Conservation (phyloP, 2,888 invertebrate genomes). For the Pollenia angustigena region DNA sequence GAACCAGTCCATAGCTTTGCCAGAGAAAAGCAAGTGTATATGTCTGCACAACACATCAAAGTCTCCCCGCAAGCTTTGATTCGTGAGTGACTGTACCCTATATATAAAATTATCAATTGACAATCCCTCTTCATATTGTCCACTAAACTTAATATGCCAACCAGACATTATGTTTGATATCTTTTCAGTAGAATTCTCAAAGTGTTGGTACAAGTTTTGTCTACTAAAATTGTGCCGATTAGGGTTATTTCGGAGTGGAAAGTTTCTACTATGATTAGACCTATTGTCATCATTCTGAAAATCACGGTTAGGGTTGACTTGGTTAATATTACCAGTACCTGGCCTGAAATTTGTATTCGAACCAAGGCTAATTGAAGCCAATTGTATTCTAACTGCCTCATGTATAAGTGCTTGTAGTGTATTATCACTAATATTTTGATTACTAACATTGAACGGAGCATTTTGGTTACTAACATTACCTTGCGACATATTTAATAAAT, state of each 20-base stretch:
- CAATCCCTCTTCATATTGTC: constrained; percentile 10
- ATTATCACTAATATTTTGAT: not conserved
- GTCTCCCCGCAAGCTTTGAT: constrained; percentile 18
- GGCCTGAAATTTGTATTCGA: too few species aligned
- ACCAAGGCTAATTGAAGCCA: not conserved
- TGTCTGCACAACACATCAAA: constrained; percentile 23
- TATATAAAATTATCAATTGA: constrained; percentile 45
- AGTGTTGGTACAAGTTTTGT: too few species aligned
- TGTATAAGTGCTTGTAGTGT: too few species aligned
- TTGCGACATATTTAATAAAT: not conserved
- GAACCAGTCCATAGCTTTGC: constrained; percentile 29
- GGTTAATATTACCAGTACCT: not conserved
- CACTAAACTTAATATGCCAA: constrained; percentile 29
- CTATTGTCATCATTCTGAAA: not conserved
- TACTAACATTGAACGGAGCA: not conserved
- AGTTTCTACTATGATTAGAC: not conserved
- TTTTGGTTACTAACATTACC: not conserved
- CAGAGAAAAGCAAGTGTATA: constrained; percentile 9
- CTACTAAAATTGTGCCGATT: too few species aligned
- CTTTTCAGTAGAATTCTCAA: too few species aligned
- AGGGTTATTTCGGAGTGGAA: too few species aligned
- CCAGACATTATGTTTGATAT: too few species aligned
- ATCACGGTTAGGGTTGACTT: not conserved
- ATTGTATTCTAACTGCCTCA: constrained; percentile 1
- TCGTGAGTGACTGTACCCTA: constrained; percentile 9